These are phyloP conservation scores for Carlito syrichta DNA, from an alignment of 2,113 vertebrate species.

Conservation along the genomic window DNA sequence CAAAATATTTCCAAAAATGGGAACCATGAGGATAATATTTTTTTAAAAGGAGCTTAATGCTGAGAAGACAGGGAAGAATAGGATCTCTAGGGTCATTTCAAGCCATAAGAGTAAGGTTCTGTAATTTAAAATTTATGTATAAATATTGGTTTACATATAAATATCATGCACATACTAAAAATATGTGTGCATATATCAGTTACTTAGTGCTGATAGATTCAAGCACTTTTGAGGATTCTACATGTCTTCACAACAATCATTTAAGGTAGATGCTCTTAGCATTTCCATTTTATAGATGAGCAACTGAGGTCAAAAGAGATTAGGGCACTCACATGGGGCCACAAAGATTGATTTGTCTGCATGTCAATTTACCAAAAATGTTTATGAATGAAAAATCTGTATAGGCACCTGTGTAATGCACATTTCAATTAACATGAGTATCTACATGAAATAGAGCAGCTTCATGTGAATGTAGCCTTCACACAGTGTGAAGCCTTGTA, in stretches of 20 bases:
- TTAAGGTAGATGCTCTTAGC: not conserved
- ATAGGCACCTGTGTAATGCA: not conserved
- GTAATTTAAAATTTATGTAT: not conserved
- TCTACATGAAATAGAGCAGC: too few relatives aligned
- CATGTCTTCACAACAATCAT: not conserved
- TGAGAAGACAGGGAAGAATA: not conserved
- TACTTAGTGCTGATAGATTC: not conserved
- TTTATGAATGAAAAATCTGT: too few relatives aligned
- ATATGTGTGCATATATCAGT: too few relatives aligned
- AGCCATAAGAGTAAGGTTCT: not conserved
- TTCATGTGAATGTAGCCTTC: not conserved
- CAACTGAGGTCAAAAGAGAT: not conserved
- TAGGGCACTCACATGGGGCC: too few relatives aligned
- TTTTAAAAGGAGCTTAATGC: not conserved
- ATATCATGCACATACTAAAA: not conserved
- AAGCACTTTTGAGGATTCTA: not conserved
- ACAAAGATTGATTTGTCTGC: not conserved
- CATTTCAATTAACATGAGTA: not conserved
- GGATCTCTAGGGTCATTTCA: not conserved
- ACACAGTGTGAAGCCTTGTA: rapidly evolving
- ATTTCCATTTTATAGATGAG: not conserved
- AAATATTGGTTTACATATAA: not conserved
- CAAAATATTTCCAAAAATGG: not conserved
- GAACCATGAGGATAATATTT: not conserved
- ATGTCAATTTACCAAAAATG: not conserved